Evolutionary conservation across 2,113 vertebrate species (phyloP).

Genomic region (Thinocorus orbignyianus): DNA sequence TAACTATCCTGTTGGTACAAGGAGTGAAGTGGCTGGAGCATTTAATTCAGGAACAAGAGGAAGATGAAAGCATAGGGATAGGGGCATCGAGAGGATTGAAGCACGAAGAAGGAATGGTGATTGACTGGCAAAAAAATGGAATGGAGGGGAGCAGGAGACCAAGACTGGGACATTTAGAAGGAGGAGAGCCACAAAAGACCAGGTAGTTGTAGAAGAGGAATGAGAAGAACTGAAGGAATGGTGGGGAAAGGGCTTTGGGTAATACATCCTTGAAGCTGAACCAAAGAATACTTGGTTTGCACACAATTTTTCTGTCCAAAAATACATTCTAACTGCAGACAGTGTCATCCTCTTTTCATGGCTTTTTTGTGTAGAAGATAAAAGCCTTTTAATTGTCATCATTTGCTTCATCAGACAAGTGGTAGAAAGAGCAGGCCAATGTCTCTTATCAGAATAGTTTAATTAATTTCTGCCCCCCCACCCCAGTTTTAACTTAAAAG

Average conservation of each 20-base stretch:
- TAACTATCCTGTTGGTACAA: no score
- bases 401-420: neutral
- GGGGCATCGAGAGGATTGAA: neutral
- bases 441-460: neutral
- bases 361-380: neutral
- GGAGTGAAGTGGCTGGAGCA: no score
- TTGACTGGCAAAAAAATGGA: neutral
- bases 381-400: neutral
- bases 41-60: neutral
- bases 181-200: neutral
- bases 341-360: neutral
- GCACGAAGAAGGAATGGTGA: neutral
- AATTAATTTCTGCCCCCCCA: neutral
- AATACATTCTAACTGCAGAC: neutral
- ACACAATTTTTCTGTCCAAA: neutral
- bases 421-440: neutral
- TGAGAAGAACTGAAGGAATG: neutral
- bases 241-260: neutral
- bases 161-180: neutral
- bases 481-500: neutral
- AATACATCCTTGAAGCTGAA: neutral
- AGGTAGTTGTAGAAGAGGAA: neutral
- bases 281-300: neutral
- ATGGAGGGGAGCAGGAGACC: neutral
- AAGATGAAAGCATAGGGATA: neutral